phyloP scores from a whole-genome alignment of 2,113 vertebrate species.

The Etheostoma cragini region DNA sequence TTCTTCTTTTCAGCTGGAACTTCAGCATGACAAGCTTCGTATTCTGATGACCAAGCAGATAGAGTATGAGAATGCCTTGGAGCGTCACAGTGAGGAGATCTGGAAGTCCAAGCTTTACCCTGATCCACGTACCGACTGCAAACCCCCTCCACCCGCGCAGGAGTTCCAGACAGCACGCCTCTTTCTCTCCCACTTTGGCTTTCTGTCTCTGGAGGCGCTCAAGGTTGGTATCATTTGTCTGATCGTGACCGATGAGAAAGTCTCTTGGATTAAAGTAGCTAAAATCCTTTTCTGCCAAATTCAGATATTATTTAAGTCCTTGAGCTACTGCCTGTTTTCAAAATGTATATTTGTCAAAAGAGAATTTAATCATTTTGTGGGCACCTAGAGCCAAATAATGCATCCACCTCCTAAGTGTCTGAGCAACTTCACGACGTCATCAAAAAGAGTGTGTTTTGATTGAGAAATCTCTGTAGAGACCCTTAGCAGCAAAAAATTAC shows the following conservation, averaged over 20 bases:
- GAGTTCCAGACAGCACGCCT: slow-evolving; percentile 97
- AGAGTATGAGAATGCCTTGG: slow-evolving; percentile 89
- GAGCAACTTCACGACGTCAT: no score
- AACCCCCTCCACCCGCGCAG: slow-evolving; percentile 91
- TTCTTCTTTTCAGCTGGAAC: slow-evolving; percentile 85
- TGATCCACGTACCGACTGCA: slow-evolving; percentile 91
- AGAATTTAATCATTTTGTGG: no score
- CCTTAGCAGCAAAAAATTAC: no score
- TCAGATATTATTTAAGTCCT: not conserved
- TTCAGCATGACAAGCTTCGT: slow-evolving; percentile 91
- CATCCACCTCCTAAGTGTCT: no score
- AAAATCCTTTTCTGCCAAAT: slow-evolving; percentile 1
- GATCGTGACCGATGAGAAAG: not conserved
- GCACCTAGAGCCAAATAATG: no score
- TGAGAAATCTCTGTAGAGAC: no score
- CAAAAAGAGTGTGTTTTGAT: no score
- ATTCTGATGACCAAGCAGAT: slow-evolving; percentile 93
- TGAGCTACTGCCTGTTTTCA: not conserved
- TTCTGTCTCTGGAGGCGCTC: slow-evolving; percentile 93
- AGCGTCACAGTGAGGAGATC: slow-evolving; percentile 89
- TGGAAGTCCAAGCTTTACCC: slow-evolving; percentile 90
- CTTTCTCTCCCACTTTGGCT: slow-evolving; percentile 96
- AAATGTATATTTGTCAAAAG: no score
- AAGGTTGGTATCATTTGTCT: slow-evolving; percentile 84
- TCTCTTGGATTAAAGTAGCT: not conserved